phyloP scores from a whole-genome alignment of 2,888 invertebrate genomes.

The Hylaea fasciaria region DNA sequence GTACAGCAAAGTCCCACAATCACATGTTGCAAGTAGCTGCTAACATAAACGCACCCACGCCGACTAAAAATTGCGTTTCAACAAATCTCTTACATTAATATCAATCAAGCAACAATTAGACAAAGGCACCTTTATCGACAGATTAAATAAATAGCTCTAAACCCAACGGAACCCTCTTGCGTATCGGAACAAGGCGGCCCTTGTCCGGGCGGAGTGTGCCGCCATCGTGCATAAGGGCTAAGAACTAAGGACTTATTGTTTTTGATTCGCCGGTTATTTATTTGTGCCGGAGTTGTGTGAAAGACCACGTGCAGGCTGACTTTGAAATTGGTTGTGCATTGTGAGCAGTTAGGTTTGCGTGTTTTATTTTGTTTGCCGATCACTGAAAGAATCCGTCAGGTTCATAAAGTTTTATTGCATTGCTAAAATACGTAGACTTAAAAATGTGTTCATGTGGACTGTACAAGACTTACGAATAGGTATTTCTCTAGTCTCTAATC shows the following conservation, averaged over 20 bases:
- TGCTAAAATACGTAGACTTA: too few relatives aligned
- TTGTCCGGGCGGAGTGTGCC: slow-evolving; percentile 55
- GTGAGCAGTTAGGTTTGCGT: slow-evolving; percentile 3
- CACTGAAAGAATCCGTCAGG: too few relatives aligned
- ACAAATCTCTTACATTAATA: neutral
- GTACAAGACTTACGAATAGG: too few relatives aligned
- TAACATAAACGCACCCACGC: too few relatives aligned
- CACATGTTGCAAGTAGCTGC: too few relatives aligned
- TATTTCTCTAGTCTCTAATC: too few relatives aligned
- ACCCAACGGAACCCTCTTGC: slow-evolving; percentile 55
- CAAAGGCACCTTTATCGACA: slow-evolving; percentile 20
- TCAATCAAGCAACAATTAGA: neutral
- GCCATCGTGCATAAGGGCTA: slow-evolving; percentile 52
- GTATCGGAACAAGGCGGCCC: slow-evolving; percentile 40
- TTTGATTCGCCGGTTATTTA: slow-evolving; percentile 40
- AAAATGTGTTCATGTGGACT: too few relatives aligned
- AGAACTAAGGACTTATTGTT: slow-evolving; percentile 64
- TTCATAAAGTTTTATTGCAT: too few relatives aligned
- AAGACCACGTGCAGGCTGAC: slow-evolving; percentile 28
- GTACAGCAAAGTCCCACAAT: too few relatives aligned
- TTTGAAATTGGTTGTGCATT: slow-evolving; percentile 18
- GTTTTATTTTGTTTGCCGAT: neutral
- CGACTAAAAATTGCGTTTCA: neutral
- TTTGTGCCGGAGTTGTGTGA: slow-evolving; percentile 35
- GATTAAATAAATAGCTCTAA: slow-evolving; percentile 17